Base-by-base conservation (phyloP, 2,113 vertebrate genomes). In the Elephas maximus region DNA sequence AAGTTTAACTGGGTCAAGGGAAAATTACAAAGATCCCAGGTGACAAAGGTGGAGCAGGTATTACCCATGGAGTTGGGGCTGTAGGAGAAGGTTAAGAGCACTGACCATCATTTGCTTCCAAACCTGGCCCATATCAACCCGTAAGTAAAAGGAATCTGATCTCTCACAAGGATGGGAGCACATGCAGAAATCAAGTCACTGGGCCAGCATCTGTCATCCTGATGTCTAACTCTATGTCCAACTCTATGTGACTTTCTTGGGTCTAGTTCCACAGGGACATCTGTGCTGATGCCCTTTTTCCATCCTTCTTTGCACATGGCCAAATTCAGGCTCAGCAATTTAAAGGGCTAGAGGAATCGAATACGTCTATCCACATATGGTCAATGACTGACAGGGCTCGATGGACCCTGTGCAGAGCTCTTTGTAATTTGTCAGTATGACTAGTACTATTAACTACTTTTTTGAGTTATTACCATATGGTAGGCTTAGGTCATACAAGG, bases 391-490 rank as follows among this genome's bases (percentile, higher is more conserved):
- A 62, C 37, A 84, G 81, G 73, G 14, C 24, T 93, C 74, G 78
- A 67, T 78, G 67, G 51, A 74, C 81, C 24, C 20, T 41, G 74
- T 82, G 30, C 53, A n/a, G 53, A 94, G 45, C 69, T 87, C 74
- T 74, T 95, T 86, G 92, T 18, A 87, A 62, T 91, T 94, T 73
- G 93, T 81, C 51, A 92, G 9, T 93, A 67, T 78, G 53, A 92
- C 53, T 2, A 57, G 8, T 30, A 77, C 26, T 63, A 71, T 93
- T 92, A 93, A 80, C 17, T 62, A 74, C 67, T 53, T 69, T 90
- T 80, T 63, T 78, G 48, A 96, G 37, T 41, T 92, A 21, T 7
- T 88, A 44, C 65, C 76, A 62, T 90, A 83, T n/a, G 20, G 14
- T 65, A 81, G 12, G 60, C 3, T 90, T 57, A 67, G 33, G 14